Base-by-base conservation (phyloP, 2,888 invertebrate species). In the Caenorhabditis uteleia region DNA sequence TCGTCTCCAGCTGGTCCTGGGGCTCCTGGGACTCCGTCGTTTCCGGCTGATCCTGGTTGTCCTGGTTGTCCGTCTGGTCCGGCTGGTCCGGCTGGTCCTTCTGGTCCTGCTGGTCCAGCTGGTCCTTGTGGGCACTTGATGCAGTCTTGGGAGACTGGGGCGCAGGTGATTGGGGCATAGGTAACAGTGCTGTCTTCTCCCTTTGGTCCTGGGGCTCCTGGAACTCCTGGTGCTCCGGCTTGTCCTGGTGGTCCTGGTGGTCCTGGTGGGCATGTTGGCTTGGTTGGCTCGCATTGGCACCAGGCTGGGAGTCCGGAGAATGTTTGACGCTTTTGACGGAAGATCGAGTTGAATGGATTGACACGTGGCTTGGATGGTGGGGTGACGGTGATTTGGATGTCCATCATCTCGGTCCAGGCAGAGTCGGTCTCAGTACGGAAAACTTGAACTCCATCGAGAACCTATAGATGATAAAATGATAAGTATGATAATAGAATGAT, bases 341-440 rank as follows among this genome's bases (percentile, higher is more conserved):
- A 80, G 71, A 80, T 77, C 27, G 70, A 70, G 67, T 74, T 68
- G 74, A 74, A 74, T 54, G 74, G 74, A 54, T 70, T 70, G 39
- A 51, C 50, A 51, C 60, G 57, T 43, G 80, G 79, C 59, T 74
- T 73, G 50, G 71, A 60, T 27, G 81, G 80, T 20, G 80, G 79
- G 21, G 78, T 72, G 39, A 82, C 81, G 43, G 73, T 64, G 66
- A 80, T 68, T 54, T 80, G 79, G 44, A 79, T 68, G 61, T 78
- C 76, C 78, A 79, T 80, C 69, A 79, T 73, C 58, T 78, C 71
- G 43, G 71, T 70, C 79, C 79, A 79, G 25, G 77, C 79, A 36
- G 74, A 65, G 61, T 79, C 79, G 14, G 79, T 79, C 56, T 79
- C 79, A 12, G 72, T 76, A 47, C 79, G 79, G 68, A 79, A 79